Base-by-base conservation (phyloP, 2,888 invertebrate genomes). In the Coremacera marginata region DNA sequence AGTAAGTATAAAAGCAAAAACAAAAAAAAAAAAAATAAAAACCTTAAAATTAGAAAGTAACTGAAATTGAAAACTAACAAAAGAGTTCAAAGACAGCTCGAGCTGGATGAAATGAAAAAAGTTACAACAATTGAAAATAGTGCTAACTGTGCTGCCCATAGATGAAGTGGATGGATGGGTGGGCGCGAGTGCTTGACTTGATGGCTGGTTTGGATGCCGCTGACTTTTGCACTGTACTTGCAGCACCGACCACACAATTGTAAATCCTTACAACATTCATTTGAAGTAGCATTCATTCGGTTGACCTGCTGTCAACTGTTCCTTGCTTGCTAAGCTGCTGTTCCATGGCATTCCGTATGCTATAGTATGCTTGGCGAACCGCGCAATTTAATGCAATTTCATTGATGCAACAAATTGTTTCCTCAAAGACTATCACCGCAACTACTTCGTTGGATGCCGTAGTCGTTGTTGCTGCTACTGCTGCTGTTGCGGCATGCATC, bases 361-460 rank as follows among this genome's bases (percentile, higher is more conserved):
- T 31, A 5, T 44, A 22, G 52, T 55, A 34, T 31, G 70, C 70
- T 70, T 31, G 70, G 55, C 55, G 51, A 51, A 70, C 51, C 31
- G 55, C 70, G 51, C 52, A 70, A 70, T 70, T 55, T 70, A 70
- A 70, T 70, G 52, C 70, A 52, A 70, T 52, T 44, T 70, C 31
- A 52, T 70, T 55, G 31, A 27, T 11, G 70, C 25, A 27, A 31
- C 52, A 70, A 70, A 70, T 49, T 44, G 68, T 44, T 51, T 68
- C 27, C 51, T 68, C 70, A 52, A 52, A 51, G 52, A 16, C 63
- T 25, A 27, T 9, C 8, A 14, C 60, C 16, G 55, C 55, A 3
- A 9, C 25, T 60, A 22, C 9, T 60, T 0, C 27, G n/a, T 1
- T 11, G 57, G n/a, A 9, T 11, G 5, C 27, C 9, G 22, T 14